phyloP scores from a whole-genome alignment of 2,797 vertebrate genomes.

The Malacoraja senta region DNA sequence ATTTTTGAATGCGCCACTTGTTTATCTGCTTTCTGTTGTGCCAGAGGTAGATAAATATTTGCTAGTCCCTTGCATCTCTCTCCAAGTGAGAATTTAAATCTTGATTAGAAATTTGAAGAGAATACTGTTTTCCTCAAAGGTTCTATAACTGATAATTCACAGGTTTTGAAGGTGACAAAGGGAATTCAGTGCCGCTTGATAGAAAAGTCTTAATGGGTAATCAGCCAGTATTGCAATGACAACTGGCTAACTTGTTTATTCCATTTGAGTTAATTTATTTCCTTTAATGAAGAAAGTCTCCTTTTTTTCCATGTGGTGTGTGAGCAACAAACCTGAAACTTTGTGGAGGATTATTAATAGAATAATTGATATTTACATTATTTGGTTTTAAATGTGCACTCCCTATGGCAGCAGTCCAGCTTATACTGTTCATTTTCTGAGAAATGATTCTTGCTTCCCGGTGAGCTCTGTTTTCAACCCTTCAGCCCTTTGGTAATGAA shows the following conservation, averaged over 20 bases:
- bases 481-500: not conserved
- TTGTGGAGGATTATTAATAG: conserved; percentile 5
- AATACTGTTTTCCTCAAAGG: not conserved
- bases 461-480: conserved; percentile 6
- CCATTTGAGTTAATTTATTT: not conserved
- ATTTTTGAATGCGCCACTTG: not conserved
- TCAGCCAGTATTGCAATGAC: not conserved
- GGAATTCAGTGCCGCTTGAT: not conserved
- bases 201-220: not conserved
- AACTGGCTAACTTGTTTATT: not conserved
- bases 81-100: too few relatives aligned
- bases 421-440: conserved; percentile 9
- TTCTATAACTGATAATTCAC: not conserved
- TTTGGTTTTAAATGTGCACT: not conserved
- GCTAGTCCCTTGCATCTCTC: not conserved
- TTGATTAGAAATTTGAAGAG: not conserved
- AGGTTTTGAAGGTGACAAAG: not conserved
- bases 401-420: not conserved
- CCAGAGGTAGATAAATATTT: not conserved
- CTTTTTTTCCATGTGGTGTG: too few relatives aligned
- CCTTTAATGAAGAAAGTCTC: not conserved
- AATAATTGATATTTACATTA: not conserved
- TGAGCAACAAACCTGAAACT: not conserved
- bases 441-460: not conserved
- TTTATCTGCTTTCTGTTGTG: not conserved